Base-by-base conservation (phyloP, 2,888 invertebrate species). In the Ophion ellenae region DNA sequence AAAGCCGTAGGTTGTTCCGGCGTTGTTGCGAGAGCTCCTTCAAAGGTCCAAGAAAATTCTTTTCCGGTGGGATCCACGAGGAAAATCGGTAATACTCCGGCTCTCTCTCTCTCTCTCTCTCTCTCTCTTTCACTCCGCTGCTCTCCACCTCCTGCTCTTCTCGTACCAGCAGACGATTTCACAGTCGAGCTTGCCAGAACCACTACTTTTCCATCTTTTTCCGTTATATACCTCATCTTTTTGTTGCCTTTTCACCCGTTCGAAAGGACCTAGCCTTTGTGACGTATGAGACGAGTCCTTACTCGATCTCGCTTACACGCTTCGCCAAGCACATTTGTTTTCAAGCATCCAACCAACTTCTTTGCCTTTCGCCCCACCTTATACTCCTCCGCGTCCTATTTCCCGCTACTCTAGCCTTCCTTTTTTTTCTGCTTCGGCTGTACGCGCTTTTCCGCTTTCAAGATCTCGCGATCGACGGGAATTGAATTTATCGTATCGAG, bases 251-350 rank as follows among this genome's bases (percentile, higher is more conserved):
- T 80, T 24, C 53, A 17, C 66, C 57, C 32, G 61, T 40, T 66
- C 57, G 53, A 59, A 73, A 59, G 64, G 40, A 71, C 45, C 61
- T 69, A 57, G 75, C 88, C 88, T 91, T 90, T 90, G 90, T 90
- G 88, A 87, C 85, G 87, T 84, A 81, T 88, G 88, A 87, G 89
- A 57, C 71, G 70, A 87, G 88, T 88, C 89, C 83, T 86, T 84
- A 86, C 87, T 85, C 86, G 87, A 90, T 89, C 86, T 88, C 88
- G 87, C 88, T 89, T 89, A 89, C 87, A 89, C 89, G 87, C 89
- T 89, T 89, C 88, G 85, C 81, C 85, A 87, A 89, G 88, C 88
- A 87, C 89, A 88, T 90, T 91, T 90, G 89, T 91, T 91, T 90
- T 87, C 87, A 87, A 88, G 78, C 86, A 85, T 76, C 73, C 82